A percentile compares a stretch with the other conserved stretches of the same genome.
These are phyloP conservation scores for Clarias gariepinus DNA, from an alignment of 2,113 vertebrate species.

Conservation along the genomic window DNA sequence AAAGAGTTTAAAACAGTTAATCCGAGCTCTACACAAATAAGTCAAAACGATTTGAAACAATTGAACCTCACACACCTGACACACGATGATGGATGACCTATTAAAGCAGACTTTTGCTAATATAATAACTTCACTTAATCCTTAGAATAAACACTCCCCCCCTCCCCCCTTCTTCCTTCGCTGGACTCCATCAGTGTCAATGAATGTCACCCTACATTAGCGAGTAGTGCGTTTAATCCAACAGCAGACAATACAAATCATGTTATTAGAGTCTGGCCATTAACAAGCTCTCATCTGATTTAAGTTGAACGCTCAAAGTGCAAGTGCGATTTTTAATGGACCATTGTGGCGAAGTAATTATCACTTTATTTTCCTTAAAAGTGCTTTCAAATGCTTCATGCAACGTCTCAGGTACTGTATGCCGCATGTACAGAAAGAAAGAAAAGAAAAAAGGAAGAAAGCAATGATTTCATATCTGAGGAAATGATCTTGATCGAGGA, in stretches of 20 bases:
- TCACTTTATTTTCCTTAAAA: background rate
- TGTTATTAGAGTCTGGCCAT: constrained; percentile 29
- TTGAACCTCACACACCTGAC: background rate
- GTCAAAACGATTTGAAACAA: background rate
- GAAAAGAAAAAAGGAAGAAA: background rate
- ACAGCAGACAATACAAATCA: constrained; percentile 40
- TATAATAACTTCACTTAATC: constrained; percentile 31
- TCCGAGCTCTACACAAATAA: background rate
- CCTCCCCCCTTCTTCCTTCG: constrained; percentile 3
- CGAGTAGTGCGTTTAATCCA: constrained; percentile 22
- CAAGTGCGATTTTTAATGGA: constrained; percentile 29
- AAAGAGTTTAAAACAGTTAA: background rate
- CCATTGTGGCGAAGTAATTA: constrained; percentile 24
- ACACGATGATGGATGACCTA: background rate
- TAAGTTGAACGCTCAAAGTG: constrained; percentile 9
- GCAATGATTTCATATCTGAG: background rate
- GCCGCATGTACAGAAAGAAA: background rate
- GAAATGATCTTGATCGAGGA: background rate
- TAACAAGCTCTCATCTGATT: constrained; percentile 32
- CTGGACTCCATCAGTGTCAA: background rate
- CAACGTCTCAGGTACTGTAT: background rate
- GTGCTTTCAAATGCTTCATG: background rate
- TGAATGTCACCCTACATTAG: constrained; percentile 37
- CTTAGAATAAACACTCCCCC: constrained; percentile 34
- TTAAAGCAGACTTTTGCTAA: constrained; percentile 33